Conservation (phyloP, 2,797 vertebrate genomes). For the Melanogrammus aeglefinus region DNA sequence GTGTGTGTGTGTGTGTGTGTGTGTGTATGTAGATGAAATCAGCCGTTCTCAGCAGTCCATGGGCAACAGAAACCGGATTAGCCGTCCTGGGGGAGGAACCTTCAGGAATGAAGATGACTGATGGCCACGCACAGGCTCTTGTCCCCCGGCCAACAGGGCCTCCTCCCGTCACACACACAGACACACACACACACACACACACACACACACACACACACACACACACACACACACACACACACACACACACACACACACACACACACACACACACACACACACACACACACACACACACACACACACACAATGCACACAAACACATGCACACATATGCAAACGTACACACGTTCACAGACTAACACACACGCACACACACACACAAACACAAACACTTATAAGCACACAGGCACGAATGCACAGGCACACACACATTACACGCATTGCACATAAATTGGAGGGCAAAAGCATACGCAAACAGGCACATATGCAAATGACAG, state of each 20-base stretch:
- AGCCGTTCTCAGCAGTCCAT: constrained; percentile 71
- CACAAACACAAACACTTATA: no score
- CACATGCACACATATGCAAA: background rate
- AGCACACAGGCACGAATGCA: background rate
- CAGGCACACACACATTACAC: no score
- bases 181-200: background rate
- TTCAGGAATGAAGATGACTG: constrained; percentile 75
- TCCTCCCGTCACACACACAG: constrained; percentile 17
- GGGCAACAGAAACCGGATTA: constrained; percentile 73
- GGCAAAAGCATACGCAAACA: no score
- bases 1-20: constrained; percentile 47
- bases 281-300: background rate
- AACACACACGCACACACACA: background rate
- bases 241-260: no score
- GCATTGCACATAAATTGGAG: no score
- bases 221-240: background rate
- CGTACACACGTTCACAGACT: background rate
- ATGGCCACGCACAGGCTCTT: constrained; percentile 63
- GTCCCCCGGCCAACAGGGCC: constrained; percentile 52
- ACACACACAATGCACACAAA: background rate
- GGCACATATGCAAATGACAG: no score
- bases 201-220: background rate
- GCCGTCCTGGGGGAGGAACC: constrained; percentile 67
- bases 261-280: no score
- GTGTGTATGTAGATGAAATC: constrained; percentile 65